Percentiles rank a stretch among this genome's conserved stretches.
Conservation (phyloP, 2,113 vertebrate species). For the Hippoglossus stenolepis region DNA sequence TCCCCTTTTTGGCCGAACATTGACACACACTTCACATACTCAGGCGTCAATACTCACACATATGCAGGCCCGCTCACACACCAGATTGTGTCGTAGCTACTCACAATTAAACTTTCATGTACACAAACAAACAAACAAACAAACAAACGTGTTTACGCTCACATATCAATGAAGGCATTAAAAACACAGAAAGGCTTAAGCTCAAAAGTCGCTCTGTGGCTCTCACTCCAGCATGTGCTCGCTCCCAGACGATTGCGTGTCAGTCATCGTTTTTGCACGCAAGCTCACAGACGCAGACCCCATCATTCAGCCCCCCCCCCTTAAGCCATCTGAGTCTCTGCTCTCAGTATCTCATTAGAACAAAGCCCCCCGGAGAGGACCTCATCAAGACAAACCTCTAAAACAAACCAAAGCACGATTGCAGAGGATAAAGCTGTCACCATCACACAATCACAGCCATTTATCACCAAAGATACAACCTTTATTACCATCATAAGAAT, state of each 20-base stretch:
- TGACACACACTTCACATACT: slow-evolving; percentile 9
- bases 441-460: not conserved
- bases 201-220: not conserved
- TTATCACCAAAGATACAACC: slow-evolving; percentile 19
- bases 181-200: not conserved
- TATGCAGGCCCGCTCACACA: slow-evolving; percentile 32
- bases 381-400: slow-evolving; percentile 44
- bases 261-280: slow-evolving; percentile 14
- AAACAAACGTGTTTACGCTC: no score
- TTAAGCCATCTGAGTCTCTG: slow-evolving; percentile 34
- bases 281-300: slow-evolving; percentile 1
- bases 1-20: slow-evolving; percentile 28
- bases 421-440: slow-evolving; percentile 21
- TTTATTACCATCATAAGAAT: slow-evolving; percentile 11
- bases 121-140: slow-evolving; percentile 27
- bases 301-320: slow-evolving; percentile 27
- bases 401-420: slow-evolving; percentile 44
- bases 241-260: not conserved
- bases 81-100: slow-evolving; percentile 16
- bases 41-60: slow-evolving; percentile 37
- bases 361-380: slow-evolving; percentile 25
- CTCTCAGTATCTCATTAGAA: slow-evolving; percentile 38
- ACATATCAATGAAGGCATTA: slow-evolving; percentile 7
- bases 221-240: not conserved
- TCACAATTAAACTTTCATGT: slow-evolving; percentile 5